phyloP scores from a whole-genome alignment of 2,113 vertebrate genomes.

The Clinocottus analis region DNA sequence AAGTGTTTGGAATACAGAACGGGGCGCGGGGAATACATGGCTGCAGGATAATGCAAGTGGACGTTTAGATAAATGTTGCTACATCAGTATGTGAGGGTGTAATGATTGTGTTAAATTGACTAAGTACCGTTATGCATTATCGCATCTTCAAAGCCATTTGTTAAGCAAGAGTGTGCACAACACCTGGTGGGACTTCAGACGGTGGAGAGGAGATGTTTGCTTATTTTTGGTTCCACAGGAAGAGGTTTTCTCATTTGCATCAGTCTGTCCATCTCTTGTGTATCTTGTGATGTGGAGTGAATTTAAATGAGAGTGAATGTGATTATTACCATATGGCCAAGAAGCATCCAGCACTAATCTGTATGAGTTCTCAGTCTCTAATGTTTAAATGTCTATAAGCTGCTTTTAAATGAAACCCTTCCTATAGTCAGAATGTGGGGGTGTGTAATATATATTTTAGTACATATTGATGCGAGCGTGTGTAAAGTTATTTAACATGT shows the following conservation, averaged over 20 bases:
- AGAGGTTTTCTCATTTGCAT: neutral
- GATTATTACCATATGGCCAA: slow-evolving; percentile 10
- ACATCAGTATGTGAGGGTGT: slow-evolving; percentile 22
- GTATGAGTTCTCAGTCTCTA: neutral
- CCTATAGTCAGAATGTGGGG: neutral
- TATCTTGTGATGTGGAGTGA: slow-evolving; percentile 9
- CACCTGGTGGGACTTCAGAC: neutral
- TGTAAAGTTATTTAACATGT: neutral
- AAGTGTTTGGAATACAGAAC: slow-evolving; percentile 26
- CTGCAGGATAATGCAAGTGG: slow-evolving; percentile 22
- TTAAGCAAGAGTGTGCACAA: neutral
- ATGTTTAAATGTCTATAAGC: neutral
- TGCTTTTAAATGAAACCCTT: slow-evolving; percentile 1
- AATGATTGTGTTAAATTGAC: slow-evolving; percentile 29
- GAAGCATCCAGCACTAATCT: slow-evolving; percentile 4
- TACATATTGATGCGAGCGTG: slow-evolving; percentile 1
- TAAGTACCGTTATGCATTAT: neutral
- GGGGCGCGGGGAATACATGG: slow-evolving; percentile 14
- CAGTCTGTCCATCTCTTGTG: slow-evolving; percentile 22
- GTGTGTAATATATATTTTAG: neutral
- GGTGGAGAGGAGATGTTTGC: neutral
- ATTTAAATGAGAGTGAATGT: slow-evolving; percentile 27
- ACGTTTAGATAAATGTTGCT: slow-evolving; percentile 51
- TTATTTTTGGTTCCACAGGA: neutral
- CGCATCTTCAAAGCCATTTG: slow-evolving; percentile 14